Conservation (phyloP, 2,888 invertebrate species). For the Drosophila rubida region DNA sequence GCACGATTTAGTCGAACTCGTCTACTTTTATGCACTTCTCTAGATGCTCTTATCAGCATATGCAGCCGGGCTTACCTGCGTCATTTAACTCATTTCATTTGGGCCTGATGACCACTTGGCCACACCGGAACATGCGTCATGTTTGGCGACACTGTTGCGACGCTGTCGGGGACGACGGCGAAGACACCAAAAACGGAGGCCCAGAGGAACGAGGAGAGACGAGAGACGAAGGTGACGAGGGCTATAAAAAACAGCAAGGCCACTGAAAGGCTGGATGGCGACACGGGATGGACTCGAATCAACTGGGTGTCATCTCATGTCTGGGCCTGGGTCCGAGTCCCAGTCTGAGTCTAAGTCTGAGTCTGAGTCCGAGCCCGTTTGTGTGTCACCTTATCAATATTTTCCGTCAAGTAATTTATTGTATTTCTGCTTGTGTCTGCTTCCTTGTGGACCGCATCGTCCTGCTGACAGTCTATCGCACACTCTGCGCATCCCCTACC, state of each 20-base stretch:
- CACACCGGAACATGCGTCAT: conserved; percentile 70
- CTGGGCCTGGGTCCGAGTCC: conserved; percentile 30
- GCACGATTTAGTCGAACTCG: neutral
- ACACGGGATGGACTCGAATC: conserved; percentile 55
- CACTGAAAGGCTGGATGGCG: conserved; percentile 18
- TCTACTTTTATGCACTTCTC: neutral
- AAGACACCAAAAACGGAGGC: conserved; percentile 12
- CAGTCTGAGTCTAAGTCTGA: neutral
- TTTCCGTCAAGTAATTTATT: conserved; percentile 83
- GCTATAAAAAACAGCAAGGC: conserved; percentile 60
- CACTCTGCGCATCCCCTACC: conserved; percentile 2
- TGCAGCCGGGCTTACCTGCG: conserved; percentile 63
- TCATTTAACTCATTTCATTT: conserved; percentile 78
- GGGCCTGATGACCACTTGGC: conserved; percentile 30
- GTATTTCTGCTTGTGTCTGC: conserved; percentile 67
- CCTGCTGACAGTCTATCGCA: conserved; percentile 23
- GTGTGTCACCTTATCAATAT: conserved; percentile 82
- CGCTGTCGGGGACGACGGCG: conserved; percentile 30
- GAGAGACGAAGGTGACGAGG: conserved; percentile 23
- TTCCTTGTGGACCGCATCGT: conserved; percentile 61
- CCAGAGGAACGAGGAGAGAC: neutral
- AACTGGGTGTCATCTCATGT: conserved; percentile 69
- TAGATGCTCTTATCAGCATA: conserved; percentile 50
- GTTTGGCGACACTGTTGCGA: conserved; percentile 70
- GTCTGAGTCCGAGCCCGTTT: conserved; percentile 26